Base-by-base conservation (phyloP, 64 coral and sea anemone species). In the Dendrophyllia cribrosa region DNA sequence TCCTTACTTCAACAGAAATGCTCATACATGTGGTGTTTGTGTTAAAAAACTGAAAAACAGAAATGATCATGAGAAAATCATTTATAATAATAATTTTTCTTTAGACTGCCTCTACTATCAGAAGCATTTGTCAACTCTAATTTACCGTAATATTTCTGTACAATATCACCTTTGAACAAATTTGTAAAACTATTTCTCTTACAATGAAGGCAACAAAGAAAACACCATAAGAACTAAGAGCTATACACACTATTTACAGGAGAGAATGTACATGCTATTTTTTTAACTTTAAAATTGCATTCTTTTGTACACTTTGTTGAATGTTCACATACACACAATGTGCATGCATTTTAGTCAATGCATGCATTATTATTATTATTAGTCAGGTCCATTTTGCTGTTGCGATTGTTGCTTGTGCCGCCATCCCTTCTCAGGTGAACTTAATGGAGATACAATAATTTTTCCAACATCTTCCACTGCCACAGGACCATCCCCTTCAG, bases 341-440 rank as follows among this genome's bases (percentile, higher is more conserved):
- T 61, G 24, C 3, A 15, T 13, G 10, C 55, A 1, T 44, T 34
- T 68, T 7, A 84, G 60, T n/a, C n/a, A n/a, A n/a, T 61, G 24
- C 3, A 15, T 13, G 10, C 55, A 1, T 44, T 34, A n/a, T n/a
- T n/a, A n/a, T n/a, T n/a, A n/a, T n/a, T n/a, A n/a, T 68, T 7
- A 84, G 60, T 93, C 79, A 14, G 82, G 69, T 61, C 95, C 88
- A 76, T 97, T 94, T 91, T 92, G 90, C 34, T 96, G 95, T 16
- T 89, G 95, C n/a, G 95, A 82, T 17, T 94, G 95, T 47, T 97
- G 90, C 34, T 66, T 86, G 49, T 97, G 95, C 64, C 92, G 74
- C 95, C 95, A 97, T 51, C 95, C 95, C 58, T 97, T 97, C 67
- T 97, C 95, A 22, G 95, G 95, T 50, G 95, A 97, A 45, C 95